Conservation (phyloP, 2,888 invertebrate genomes). For the Polydesmus complanatus region DNA sequence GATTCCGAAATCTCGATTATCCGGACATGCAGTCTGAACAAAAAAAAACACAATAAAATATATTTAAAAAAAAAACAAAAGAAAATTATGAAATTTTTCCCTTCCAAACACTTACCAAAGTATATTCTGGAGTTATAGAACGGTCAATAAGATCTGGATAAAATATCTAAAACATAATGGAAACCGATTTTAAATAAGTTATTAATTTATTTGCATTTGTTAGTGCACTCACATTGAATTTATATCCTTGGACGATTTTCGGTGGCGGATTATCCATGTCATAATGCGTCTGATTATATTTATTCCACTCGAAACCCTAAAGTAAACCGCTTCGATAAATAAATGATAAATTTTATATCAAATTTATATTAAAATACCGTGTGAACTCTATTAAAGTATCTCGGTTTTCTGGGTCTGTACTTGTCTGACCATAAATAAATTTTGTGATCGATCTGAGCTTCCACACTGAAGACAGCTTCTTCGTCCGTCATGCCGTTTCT, state of each 20-base stretch:
- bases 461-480: slow-evolving; percentile 82
- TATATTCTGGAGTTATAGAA: slow-evolving; percentile 79
- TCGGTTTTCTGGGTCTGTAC: slow-evolving; percentile 88
- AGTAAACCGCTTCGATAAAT: too few species aligned
- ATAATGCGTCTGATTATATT: slow-evolving; percentile 99
- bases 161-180: too few species aligned
- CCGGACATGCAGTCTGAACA: slow-evolving; percentile 77
- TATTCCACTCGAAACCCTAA: slow-evolving; percentile 99
- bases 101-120: too few species aligned
- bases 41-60: too few species aligned
- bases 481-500: slow-evolving; percentile 69
- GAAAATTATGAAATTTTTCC: too few species aligned
- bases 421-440: slow-evolving; percentile 87
- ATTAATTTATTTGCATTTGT: too few species aligned
- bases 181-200: too few species aligned
- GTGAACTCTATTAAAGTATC: slow-evolving; percentile 79
- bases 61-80: too few species aligned
- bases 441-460: slow-evolving; percentile 69
- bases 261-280: slow-evolving; percentile 99
- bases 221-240: too few species aligned
- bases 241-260: slow-evolving; percentile 99
- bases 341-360: too few species aligned
- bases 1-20: slow-evolving; percentile 88
- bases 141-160: slow-evolving; percentile 98
- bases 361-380: too few species aligned